These are phyloP conservation scores for Scaptomyza flava DNA, from an alignment of 2,888 invertebrate genomes.

Conservation along the genomic window DNA sequence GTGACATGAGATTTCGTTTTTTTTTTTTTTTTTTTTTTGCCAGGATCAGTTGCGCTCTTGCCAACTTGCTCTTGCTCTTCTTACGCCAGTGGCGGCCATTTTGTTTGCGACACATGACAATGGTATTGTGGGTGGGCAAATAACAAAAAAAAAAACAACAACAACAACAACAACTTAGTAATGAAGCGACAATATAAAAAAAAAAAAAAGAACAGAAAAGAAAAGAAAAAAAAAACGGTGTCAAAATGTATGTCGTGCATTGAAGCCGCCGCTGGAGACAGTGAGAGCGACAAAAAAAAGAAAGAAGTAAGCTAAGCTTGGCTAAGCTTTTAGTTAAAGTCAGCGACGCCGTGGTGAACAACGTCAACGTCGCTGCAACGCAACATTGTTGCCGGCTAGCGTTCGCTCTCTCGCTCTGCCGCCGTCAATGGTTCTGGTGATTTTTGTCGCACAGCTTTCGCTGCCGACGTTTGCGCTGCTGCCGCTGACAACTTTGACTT, in stretches of 20 bases:
- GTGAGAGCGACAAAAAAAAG: conserved; percentile 22
- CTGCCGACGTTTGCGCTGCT: conserved; percentile 29
- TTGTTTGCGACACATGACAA: conserved; percentile 20
- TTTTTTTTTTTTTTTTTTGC: conserved; percentile 9
- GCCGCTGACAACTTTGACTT: conserved; percentile 46
- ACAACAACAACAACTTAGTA: not conserved
- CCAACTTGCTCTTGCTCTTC: not conserved
- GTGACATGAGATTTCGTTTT: conserved; percentile 13
- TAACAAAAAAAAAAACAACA: not conserved
- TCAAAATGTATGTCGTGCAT: conserved; percentile 76
- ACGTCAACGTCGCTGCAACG: conserved; percentile 26
- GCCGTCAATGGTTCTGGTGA: conserved; percentile 18
- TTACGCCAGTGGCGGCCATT: conserved; percentile 35
- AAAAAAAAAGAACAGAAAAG: not conserved
- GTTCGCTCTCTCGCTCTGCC: conserved; percentile 32
- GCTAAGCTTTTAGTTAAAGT: conserved; percentile 58
- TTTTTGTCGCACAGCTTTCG: conserved; percentile 54
- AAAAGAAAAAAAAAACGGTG: conserved; percentile 49
- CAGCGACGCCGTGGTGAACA: conserved; percentile 45
- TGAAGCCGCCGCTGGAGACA: conserved; percentile 53
- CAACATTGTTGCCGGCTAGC: conserved; percentile 52
- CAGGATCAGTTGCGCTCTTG: conserved; percentile 39
- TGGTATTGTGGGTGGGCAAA: conserved; percentile 32
- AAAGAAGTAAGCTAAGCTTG: conserved; percentile 59
- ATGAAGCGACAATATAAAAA: not conserved